Conservation (phyloP, 2,888 invertebrate genomes). For the Dioctria linearis region DNA sequence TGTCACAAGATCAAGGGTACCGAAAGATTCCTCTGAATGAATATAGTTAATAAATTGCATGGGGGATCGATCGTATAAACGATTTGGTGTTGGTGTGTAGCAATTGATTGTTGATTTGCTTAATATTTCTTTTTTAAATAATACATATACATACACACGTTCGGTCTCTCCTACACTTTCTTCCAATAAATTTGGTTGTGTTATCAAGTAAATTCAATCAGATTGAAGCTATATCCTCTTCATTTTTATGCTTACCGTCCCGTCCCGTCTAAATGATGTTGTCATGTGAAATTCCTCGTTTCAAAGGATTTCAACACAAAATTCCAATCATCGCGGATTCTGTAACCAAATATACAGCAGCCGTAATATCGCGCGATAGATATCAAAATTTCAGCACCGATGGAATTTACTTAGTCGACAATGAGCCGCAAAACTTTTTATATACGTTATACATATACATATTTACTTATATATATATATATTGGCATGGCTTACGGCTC, state of each 20-base stretch:
- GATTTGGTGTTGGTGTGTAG: no score
- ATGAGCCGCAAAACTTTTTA: constrained; percentile 18
- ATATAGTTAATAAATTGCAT: constrained; percentile 11
- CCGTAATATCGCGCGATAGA: constrained; percentile 50
- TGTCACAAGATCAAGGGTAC: constrained; percentile 42
- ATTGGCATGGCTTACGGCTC: constrained; percentile 30
- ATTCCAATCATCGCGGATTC: constrained; percentile 53
- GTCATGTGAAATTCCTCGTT: constrained; percentile 44
- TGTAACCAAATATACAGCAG: constrained; percentile 53
- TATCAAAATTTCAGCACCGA: constrained; percentile 51
- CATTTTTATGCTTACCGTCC: neutral
- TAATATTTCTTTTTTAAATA: no score
- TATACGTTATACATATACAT: no score
- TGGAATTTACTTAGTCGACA: constrained; percentile 51
- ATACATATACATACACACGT: no score
- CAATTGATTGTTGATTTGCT: no score
- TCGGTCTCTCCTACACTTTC: constrained; percentile 44
- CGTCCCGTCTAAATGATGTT: constrained; percentile 43
- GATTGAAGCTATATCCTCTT: neutral
- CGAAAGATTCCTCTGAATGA: constrained; percentile 7
- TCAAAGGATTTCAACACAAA: constrained; percentile 47
- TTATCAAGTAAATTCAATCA: constrained; percentile 27
- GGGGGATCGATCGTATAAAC: neutral
- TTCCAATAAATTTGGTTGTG: constrained; percentile 37
- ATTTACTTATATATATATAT: no score